Evolutionary conservation across 37 sponge, comb jelly and placozoan species (phyloP).

Genomic region (Hexactinellida sp.): DNA sequence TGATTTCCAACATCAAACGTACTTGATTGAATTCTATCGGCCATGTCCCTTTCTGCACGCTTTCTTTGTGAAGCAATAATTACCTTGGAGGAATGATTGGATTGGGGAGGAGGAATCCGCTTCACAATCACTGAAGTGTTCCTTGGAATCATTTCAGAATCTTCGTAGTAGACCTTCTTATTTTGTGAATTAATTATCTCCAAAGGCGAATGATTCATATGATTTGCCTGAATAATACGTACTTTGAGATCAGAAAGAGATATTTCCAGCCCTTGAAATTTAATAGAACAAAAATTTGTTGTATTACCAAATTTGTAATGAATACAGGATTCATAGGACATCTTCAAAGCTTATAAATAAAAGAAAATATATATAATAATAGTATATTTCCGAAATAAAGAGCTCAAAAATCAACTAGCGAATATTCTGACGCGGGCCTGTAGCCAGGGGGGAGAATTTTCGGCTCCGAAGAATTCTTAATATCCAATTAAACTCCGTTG

Average conservation of each 20-base stretch:
- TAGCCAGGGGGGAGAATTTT: too few species aligned
- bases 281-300: neutral
- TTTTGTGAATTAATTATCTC: neutral
- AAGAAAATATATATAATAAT: too few species aligned
- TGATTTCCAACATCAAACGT: neutral
- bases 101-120: neutral
- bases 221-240: neutral
- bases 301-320: constrained; percentile 3
- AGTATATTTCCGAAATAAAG: too few species aligned
- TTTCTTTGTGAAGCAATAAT: neutral
- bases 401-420: too few species aligned
- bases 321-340: constrained; percentile 14
- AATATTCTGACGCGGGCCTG: too few species aligned
- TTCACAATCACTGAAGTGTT: neutral
- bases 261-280: neutral
- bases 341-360: too few species aligned
- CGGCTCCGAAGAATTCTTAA: too few species aligned
- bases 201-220: neutral
- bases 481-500: too few species aligned
- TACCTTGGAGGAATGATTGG: neutral
- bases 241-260: neutral
- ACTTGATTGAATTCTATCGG: neutral
- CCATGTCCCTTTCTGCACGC: neutral
- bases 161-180: neutral
- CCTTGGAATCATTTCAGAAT: constrained; percentile 1